A percentile compares a stretch with the other conserved stretches of the same genome.
phyloP scores from a whole-genome alignment of 2,888 invertebrate species.

The Sthenelais limicola region DNA sequence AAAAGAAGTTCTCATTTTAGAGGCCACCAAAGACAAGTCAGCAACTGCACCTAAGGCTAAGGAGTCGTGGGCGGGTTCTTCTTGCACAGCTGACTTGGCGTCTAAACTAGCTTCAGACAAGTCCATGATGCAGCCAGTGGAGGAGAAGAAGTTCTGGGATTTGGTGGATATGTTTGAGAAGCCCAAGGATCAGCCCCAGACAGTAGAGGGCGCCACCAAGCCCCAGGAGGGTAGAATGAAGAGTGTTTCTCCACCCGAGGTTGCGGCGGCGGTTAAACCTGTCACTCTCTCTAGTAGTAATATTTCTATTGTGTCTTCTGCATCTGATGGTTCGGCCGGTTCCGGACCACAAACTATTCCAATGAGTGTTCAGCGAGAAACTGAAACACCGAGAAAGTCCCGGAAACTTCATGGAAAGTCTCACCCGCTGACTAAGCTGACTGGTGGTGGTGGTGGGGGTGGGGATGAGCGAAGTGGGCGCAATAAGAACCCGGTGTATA shows the following conservation, averaged over 20 bases:
- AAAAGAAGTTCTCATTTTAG: constrained; percentile 11
- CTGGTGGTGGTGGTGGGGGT: background rate
- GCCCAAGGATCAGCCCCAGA: too few relatives aligned
- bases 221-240: too few relatives aligned
- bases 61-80: background rate
- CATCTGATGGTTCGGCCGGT: background rate
- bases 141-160: constrained; percentile 15
- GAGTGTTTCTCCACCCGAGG: too few relatives aligned
- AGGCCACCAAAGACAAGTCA: background rate
- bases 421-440: constrained; percentile 33
- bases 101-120: background rate
- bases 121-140: background rate
- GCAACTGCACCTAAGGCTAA: background rate
- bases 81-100: background rate
- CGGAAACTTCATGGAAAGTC: constrained; percentile 40
- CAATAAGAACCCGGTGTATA: constrained; percentile 17
- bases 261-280: too few relatives aligned
- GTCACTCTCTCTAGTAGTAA: background rate
- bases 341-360: background rate
- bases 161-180: constrained; percentile 34
- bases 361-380: constrained; percentile 19
- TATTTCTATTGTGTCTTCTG: background rate
- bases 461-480: background rate
- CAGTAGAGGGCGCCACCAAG: too few relatives aligned
- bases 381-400: constrained; percentile 30